phyloP scores from a whole-genome alignment of 2,113 vertebrate genomes.

The Petrocephalus microphthalmus region DNA sequence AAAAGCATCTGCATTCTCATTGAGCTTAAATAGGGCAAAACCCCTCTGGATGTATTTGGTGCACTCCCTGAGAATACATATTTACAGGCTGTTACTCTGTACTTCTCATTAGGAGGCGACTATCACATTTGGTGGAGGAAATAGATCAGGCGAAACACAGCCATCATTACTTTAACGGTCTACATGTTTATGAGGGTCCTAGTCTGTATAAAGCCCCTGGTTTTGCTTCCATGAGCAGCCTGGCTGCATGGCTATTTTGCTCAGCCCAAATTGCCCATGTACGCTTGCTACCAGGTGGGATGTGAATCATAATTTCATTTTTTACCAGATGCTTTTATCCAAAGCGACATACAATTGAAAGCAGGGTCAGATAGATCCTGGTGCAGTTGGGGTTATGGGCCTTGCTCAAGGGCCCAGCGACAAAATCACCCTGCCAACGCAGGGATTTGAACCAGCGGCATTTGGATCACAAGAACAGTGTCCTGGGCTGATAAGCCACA shows the following conservation, averaged over 20 bases:
- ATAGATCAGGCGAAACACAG: background rate
- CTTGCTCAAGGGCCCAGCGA: background rate
- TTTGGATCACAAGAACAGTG: background rate
- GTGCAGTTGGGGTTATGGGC: background rate
- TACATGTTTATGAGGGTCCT: background rate
- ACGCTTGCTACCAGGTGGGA: background rate
- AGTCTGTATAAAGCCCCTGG: background rate
- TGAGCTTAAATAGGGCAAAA: slow-evolving; percentile 1
- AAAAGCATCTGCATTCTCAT: background rate
- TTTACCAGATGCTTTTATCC: background rate
- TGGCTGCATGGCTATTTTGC: background rate
- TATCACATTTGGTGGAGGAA: background rate
- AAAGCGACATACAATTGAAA: background rate
- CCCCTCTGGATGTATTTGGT: background rate
- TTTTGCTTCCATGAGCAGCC: background rate
- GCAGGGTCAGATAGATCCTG: background rate
- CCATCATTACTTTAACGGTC: background rate
- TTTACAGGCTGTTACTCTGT: background rate
- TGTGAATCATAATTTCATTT: background rate
- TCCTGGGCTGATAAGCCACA: background rate
- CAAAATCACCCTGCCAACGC: background rate
- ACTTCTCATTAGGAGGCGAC: background rate
- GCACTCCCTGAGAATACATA: background rate
- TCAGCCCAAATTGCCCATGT: background rate
- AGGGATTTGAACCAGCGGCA: background rate